Conservation (phyloP, 2,888 invertebrate species). For the Antitype chi region DNA sequence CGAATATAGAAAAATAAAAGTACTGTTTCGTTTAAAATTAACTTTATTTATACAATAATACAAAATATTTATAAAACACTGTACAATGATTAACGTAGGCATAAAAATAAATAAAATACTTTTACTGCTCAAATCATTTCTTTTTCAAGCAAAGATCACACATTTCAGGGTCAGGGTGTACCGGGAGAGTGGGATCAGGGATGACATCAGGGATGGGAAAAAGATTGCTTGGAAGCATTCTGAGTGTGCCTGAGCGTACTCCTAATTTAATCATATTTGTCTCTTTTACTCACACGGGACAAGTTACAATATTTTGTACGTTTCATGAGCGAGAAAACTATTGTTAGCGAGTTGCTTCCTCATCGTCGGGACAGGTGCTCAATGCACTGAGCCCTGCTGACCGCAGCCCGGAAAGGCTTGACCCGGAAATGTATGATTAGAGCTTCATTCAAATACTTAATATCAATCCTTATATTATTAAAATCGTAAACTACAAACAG, state of each 20-base stretch:
- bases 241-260: background rate
- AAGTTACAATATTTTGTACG: no score
- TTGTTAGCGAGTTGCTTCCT: no score
- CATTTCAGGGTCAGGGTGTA: conserved; percentile 8
- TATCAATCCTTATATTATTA: conserved; percentile 40
- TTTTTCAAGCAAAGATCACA: background rate
- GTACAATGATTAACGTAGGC: conserved; percentile 72
- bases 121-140: background rate
- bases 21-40: conserved; percentile 24
- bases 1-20: background rate
- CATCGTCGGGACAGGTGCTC: no score
- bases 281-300: no score
- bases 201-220: no score
- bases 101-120: conserved; percentile 44
- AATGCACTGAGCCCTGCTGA: background rate
- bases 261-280: no score
- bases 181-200: background rate
- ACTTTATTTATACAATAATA: conserved; percentile 63
- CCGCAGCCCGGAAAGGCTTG: background rate
- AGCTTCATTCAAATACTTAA: conserved; percentile 1
- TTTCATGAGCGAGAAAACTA: no score
- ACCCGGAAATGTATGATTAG: conserved; percentile 14
- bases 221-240: background rate
- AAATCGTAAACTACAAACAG: conserved; percentile 26
- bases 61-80: conserved; percentile 69